A percentile compares a stretch with the other conserved stretches of the same genome.
Conservation (phyloP, 2,797 vertebrate genomes). For the Myoxocephalus aenaeus region DNA sequence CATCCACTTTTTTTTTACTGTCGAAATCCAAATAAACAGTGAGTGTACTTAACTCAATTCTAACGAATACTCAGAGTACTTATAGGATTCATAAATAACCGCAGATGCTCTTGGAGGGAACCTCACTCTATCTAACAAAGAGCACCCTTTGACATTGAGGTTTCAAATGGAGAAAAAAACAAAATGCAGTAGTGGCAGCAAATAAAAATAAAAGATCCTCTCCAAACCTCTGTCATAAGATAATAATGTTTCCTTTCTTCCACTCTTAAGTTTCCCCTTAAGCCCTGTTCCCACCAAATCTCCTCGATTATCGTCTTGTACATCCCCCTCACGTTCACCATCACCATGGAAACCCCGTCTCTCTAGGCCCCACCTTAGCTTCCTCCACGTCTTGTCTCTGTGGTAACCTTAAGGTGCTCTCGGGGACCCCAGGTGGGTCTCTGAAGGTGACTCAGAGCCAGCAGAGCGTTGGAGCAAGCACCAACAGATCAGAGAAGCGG, state of each 20-base stretch:
- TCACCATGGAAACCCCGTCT: slow-evolving; percentile 44
- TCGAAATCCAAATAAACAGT: neutral
- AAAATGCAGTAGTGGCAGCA: neutral
- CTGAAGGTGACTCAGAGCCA: slow-evolving; percentile 3
- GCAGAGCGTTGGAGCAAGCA: slow-evolving; percentile 7
- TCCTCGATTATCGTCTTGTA: slow-evolving; percentile 13
- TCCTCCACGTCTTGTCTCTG: neutral
- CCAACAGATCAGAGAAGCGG: neutral
- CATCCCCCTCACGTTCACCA: slow-evolving; percentile 7
- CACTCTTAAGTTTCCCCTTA: slow-evolving; percentile 11
- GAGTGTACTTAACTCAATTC: neutral
- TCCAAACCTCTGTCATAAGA: neutral
- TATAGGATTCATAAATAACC: neutral
- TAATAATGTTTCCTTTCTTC: neutral
- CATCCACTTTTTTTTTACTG: neutral
- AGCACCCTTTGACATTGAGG: neutral
- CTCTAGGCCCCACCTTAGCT: neutral
- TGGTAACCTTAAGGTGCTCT: slow-evolving; percentile 42
- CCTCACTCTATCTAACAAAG: neutral
- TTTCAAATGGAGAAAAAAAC: neutral
- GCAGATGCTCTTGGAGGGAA: neutral
- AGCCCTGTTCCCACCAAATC: slow-evolving; percentile 18
- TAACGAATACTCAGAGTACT: neutral
- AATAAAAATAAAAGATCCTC: neutral
- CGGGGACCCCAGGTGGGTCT: slow-evolving; percentile 7